Conservation (phyloP, 2,888 invertebrate genomes). For the Ligdia adustata region DNA sequence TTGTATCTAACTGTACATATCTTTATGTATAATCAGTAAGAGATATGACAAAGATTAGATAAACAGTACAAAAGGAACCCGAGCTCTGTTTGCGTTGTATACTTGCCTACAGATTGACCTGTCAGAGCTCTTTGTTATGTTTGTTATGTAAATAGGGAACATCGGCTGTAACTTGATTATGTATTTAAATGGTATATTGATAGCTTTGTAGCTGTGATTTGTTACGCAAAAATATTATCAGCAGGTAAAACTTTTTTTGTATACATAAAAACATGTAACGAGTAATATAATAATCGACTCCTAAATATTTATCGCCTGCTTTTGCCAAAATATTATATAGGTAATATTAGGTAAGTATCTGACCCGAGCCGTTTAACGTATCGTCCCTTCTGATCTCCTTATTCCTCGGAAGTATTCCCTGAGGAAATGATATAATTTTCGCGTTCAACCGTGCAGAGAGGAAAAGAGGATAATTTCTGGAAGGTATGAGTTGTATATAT, state of each 20-base stretch:
- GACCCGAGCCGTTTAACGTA: background rate
- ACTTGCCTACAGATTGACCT: slow-evolving; percentile 1
- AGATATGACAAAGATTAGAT: background rate
- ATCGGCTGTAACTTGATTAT: too few species aligned
- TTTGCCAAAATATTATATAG: background rate
- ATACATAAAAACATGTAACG: too few species aligned
- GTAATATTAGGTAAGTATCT: background rate
- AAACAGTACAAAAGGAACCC: background rate
- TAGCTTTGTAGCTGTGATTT: too few species aligned
- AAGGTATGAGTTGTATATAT: background rate
- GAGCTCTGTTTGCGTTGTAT: background rate
- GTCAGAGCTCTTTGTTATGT: background rate
- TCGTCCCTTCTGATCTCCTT: slow-evolving; percentile 6
- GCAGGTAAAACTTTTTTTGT: too few species aligned
- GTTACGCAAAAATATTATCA: too few species aligned
- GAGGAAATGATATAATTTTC: slow-evolving; percentile 25
- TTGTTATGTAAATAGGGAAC: too few species aligned
- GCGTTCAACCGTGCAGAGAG: slow-evolving; percentile 26
- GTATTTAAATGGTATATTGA: too few species aligned
- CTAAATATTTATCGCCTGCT: slow-evolving; percentile 2
- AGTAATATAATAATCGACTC: slow-evolving; percentile 2
- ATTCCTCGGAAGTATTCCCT: background rate
- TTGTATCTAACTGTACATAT: too few species aligned
- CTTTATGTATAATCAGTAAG: too few species aligned
- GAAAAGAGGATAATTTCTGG: slow-evolving; percentile 29